Evolutionary conservation across 1,140 invertebrate genomes (phyloP), one percentile per base, ranked within the genome.

Genomic region (Drosophila murphyi): DNA sequence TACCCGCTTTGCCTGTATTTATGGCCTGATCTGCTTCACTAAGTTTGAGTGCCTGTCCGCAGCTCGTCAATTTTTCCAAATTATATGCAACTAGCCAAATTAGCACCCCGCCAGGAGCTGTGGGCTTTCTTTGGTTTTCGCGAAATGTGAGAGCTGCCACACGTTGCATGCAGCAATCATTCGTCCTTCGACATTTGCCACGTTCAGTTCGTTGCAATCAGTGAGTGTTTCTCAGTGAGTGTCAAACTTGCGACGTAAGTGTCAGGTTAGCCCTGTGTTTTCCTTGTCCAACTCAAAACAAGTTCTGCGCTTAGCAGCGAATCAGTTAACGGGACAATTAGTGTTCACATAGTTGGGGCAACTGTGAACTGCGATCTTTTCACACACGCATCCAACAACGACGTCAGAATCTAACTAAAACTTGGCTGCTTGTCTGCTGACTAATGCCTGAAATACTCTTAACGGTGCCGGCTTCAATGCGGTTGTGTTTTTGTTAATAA

Each of bases 81-180:
- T 87, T 88, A 87, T 83, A 83, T 88, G 80, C 80, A 88, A 80
- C 83, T 12, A 35, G 72, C 78, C 47, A 45, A 59, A 34, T 12
- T 45, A 50, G 55, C 37, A 35, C 28, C 62, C 64, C 8, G 74
- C 47, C 63, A 59, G 60, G 70, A 73, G 71, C 50, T 61, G 54
- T 20, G 57, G 71, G 29, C 52, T 52, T 63, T 34, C 39, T 60
- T 39, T 72, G 55, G 41, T 72, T 56, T 54, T 5, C 39, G 20
- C 20, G 20, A 43, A 29, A 34, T 37, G 51, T 69, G 43, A 37
- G 5, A 12, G 31, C 12, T 57, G 37, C 39, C 47, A 5, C 20
- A n/a, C 35, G 31, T 48, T 62, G 62, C 48, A 51, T 32, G 64
- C 71, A 41, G 10, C 34, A 51, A 39, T 75, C 80, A 86, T 82